Evolutionary conservation across 2,888 invertebrate genomes (phyloP), one percentile per base, ranked within the genome.

Genomic region (Ashinkailepas kermadecensis): DNA sequence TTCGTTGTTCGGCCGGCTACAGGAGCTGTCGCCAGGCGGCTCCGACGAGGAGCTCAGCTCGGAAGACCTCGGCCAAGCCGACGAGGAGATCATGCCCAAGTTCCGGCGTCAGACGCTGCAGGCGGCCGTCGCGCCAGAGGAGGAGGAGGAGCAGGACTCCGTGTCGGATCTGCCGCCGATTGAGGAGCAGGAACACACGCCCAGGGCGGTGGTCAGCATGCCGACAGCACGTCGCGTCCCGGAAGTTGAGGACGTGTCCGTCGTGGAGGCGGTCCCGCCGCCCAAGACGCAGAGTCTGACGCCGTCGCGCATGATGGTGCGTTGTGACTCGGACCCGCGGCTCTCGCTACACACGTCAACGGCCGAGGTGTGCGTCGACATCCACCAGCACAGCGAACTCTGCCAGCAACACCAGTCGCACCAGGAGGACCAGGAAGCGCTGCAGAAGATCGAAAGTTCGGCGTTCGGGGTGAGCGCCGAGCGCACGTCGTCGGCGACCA

Each of bases 381-480:
- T 74, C 39, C 74, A 74, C 74, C 15, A 54, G 54, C 74, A 74
- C 54, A 74, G 74, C 54, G 54, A 39, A 0, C 18, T 54, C 18
- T 74, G 74, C 54, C 21, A 74, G 18, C 54, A 74, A 2, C 74
- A 74, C 54, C 18, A 74, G 74, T 6, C 54, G 54, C 74, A 74
- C 54, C 15, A 39, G 21, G 74, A 74, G 54, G 21, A 10, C 6
- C 15, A 88, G 85, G 13, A 86, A 84, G 21, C 88, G 84, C 83
- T 86, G 85, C 83, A 88, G 87, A 4, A 84, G 86, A 84, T 88
- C 87, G 10, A 84, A 82, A 8, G 87, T 87, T 84, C 88, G 88
- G 23, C 88, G 83, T 9, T 83, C 81, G 0, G 87, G 87, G 81
- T 85, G 85, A 54, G 86, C 87, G 18, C 87, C 85, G 84, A 88